These are phyloP conservation scores for Mycogona germanica DNA, from an alignment of 2,888 invertebrate genomes.

Conservation along the genomic window DNA sequence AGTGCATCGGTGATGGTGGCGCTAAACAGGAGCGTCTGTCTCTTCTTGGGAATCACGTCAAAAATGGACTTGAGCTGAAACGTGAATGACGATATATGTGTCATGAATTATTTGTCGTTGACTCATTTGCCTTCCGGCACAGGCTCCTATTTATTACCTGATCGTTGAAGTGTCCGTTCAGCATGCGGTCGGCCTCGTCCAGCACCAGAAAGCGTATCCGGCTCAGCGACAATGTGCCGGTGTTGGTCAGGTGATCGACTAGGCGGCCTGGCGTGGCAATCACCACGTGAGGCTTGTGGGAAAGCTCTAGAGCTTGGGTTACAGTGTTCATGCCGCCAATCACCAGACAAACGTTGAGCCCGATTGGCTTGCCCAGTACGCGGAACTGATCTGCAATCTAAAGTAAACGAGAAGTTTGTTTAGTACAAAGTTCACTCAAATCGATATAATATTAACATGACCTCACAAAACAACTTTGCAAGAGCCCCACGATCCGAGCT, in stretches of 20 bases:
- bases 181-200: constrained; percentile 89
- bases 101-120: not conserved
- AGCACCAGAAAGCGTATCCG: constrained; percentile 75
- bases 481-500: not conserved
- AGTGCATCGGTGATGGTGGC: constrained; percentile 86
- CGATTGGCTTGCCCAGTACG: constrained; percentile 77
- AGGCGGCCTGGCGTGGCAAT: constrained; percentile 82
- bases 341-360: constrained; percentile 67
- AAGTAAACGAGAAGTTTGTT: constrained; percentile 35
- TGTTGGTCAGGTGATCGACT: constrained; percentile 19
- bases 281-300: constrained; percentile 80
- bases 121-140: not conserved
- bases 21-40: constrained; percentile 84
- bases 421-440: constrained; percentile 12
- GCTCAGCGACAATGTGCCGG: constrained; percentile 60
- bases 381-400: constrained; percentile 91
- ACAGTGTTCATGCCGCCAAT: constrained; percentile 95
- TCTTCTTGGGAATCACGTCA: constrained; percentile 54
- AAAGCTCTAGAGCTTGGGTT: constrained; percentile 67
- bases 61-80: constrained; percentile 60
- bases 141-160: constrained; percentile 36
- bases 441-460: not conserved
- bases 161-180: constrained; percentile 68
- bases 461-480: too few relatives aligned
- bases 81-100: constrained; percentile 4